Evolutionary conservation across 1,140 invertebrate species (phyloP), one percentile per base, ranked within the genome.

Genomic region (Sitodiplosis mosellana): DNA sequence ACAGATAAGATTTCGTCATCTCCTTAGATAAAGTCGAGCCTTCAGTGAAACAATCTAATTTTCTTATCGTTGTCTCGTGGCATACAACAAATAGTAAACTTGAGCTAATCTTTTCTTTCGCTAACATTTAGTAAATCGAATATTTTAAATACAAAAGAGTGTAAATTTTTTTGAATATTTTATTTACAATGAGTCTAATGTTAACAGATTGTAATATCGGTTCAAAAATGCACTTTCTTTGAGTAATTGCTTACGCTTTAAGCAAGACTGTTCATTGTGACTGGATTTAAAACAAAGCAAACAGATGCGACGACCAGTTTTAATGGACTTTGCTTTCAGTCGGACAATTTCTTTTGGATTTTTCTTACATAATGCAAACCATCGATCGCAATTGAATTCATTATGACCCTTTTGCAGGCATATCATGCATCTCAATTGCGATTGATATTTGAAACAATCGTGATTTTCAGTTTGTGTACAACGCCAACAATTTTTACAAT

Each of bases 401-500:
- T 33, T 38, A 36, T 50, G 49, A 12, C 49, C 49, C 27, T 47
- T 34, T 7, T 20, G 10, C n/a, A 46, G 48, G 36, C 62, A 64
- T 14, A 64, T 40, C 58, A 57, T 58, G 47, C 62, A 64, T 15
- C 22, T 45, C 37, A 60, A 56, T 27, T 55, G 55, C 8, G 44
- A 47, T 46, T 64, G 60, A 49, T 61, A 64, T 18, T 55, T 46
- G 11, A 40, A 5, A 40, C 62, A 64, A 10, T 49, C 20, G 22
- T 64, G 62, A 2, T 49, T 49, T 33, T 52, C 54, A 0, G 41
- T 42, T 33, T 64, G 61, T 0, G 57, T 56, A 17, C 87, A 90
- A 48, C 76, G 67, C 1, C 72, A 61, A 58, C 87, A 91, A 10
- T 57, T 65, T 1, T 64, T 52, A 54, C 87, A 90, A 65, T 91